Conservation (phyloP, 1,140 invertebrate genomes). For the Camponotus pennsylvanicus region DNA sequence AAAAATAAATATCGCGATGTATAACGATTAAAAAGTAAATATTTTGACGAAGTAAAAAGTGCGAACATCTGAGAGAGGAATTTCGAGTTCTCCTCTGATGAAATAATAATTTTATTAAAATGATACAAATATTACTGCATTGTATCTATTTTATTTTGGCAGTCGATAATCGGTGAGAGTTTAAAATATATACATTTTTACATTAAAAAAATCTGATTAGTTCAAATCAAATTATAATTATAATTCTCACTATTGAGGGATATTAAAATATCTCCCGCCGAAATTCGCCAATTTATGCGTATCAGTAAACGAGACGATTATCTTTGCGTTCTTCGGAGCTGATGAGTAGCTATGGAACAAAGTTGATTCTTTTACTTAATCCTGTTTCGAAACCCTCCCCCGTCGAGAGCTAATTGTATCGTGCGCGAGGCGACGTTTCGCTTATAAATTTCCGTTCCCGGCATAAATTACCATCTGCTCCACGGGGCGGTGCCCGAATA, state of each 20-base stretch:
- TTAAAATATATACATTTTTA: not conserved
- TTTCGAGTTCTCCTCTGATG: not conserved
- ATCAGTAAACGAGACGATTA: slow-evolving; percentile 11
- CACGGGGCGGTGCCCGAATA: slow-evolving; percentile 42
- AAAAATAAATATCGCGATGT: slow-evolving; percentile 11
- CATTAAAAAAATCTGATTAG: not conserved
- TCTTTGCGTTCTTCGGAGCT: not conserved
- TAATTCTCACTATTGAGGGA: not conserved
- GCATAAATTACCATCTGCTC: slow-evolving; percentile 65
- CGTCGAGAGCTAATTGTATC: slow-evolving; percentile 56
- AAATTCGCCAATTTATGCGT: slow-evolving; percentile 17
- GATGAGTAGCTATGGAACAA: slow-evolving; percentile 41
- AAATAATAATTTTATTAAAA: slow-evolving; percentile 6
- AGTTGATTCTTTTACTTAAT: slow-evolving; percentile 31
- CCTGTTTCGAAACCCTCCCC: slow-evolving; percentile 18
- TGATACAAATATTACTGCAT: not conserved
- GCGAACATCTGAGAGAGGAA: not conserved
- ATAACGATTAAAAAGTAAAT: not conserved
- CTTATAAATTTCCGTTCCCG: slow-evolving; percentile 52
- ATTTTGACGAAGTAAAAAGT: not conserved
- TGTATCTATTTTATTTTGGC: not conserved
- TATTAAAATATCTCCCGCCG: not conserved
- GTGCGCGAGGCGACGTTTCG: slow-evolving; percentile 33
- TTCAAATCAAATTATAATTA: not conserved
- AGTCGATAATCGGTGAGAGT: not conserved